A percentile compares a stretch with the other conserved stretches of the same genome.
Evolutionary conservation across 2,888 invertebrate species (phyloP).

Genomic region (Calliphora vomitoria): DNA sequence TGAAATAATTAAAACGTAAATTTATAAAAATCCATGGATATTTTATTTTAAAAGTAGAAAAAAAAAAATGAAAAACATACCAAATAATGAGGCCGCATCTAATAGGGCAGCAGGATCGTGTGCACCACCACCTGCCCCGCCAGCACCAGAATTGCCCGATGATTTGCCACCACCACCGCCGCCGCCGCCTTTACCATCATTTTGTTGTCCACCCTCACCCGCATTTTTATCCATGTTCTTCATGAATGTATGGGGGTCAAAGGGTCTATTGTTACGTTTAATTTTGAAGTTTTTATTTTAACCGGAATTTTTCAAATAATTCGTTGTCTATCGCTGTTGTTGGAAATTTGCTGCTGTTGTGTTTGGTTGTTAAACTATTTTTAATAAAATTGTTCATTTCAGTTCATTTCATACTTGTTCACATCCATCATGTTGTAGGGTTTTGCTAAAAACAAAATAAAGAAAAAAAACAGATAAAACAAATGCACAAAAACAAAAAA

Average conservation of each 20-base stretch:
- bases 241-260: conserved; percentile 76
- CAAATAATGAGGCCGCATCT: conserved; percentile 92
- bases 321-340: conserved; percentile 47
- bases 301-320: conserved; percentile 64
- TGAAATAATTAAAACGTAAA: conserved; percentile 79
- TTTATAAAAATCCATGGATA: background rate
- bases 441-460: conserved; percentile 38
- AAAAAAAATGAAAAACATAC: conserved; percentile 80
- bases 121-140: conserved; percentile 81
- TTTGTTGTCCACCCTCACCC: conserved; percentile 85
- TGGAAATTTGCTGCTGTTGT: conserved; percentile 9
- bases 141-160: conserved; percentile 84
- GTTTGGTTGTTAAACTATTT: conserved; percentile 40
- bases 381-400: conserved; percentile 56
- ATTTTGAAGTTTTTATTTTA: conserved; percentile 76
- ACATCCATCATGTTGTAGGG: conserved; percentile 34
- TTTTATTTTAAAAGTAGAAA: background rate
- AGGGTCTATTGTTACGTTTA: conserved; percentile 77
- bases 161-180: conserved; percentile 84
- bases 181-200: conserved; percentile 83
- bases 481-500: background rate
- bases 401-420: conserved; percentile 51
- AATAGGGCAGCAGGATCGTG: conserved; percentile 89
- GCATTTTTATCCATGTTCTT: conserved; percentile 92
- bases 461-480: conserved; percentile 12